phyloP scores from a whole-genome alignment of 2,888 invertebrate genomes.

The Thalpophila matura region DNA sequence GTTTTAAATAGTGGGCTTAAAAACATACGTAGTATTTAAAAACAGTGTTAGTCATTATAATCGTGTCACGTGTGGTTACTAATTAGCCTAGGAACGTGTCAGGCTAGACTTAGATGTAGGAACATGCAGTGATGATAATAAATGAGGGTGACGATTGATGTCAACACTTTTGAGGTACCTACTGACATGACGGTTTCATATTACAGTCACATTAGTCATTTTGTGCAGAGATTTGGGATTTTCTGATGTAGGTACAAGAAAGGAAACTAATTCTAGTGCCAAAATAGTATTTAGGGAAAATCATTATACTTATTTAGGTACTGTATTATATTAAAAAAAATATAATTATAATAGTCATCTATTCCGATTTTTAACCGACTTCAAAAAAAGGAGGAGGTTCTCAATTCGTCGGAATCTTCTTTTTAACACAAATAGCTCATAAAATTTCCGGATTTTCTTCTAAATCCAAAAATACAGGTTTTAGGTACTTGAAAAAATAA shows the following conservation, averaged over 20 bases:
- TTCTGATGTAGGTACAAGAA: neutral
- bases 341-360: too few species aligned
- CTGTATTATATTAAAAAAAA: too few species aligned
- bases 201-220: constrained; percentile 2
- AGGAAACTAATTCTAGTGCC: neutral
- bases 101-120: constrained; percentile 38
- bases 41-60: constrained; percentile 29
- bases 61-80: constrained; percentile 37
- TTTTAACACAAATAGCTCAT: too few species aligned
- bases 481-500: too few species aligned
- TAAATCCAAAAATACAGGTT: too few species aligned
- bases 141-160: constrained; percentile 47
- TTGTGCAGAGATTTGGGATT: neutral
- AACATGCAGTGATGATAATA: constrained; percentile 23
- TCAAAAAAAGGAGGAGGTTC: too few species aligned
- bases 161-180: constrained; percentile 1
- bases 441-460: too few species aligned
- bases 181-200: constrained; percentile 13
- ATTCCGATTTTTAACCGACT: too few species aligned
- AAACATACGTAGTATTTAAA: constrained; percentile 28
- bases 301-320: neutral
- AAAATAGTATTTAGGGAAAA: neutral
- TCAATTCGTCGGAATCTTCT: too few species aligned
- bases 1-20: constrained; percentile 23
- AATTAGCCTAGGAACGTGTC: constrained; percentile 43